Base-by-base conservation (phyloP, 2,797 vertebrate species). In the Salmo trutta region DNA sequence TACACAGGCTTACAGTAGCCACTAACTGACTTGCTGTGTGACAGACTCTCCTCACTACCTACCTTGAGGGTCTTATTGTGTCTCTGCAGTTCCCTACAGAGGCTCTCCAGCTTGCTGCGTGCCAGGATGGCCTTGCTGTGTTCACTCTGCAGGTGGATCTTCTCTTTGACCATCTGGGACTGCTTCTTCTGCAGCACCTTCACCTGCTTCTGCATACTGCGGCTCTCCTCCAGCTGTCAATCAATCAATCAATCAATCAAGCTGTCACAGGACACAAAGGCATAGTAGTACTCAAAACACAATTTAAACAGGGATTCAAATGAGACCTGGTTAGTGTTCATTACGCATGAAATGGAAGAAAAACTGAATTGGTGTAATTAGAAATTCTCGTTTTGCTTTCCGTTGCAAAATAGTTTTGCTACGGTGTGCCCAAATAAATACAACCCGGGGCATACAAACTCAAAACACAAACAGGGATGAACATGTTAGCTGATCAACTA, bases 111-210 rank as follows among this genome's bases (percentile, higher is more conserved):
- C 90, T 99, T 99, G 92, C 97, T 99, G 74, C 98, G 97, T 31
- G 98, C 97, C 88, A 99, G 91, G 87, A 99, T 97, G 81, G 98
- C 97, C 86, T 99, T 99, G 93, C 98, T 99, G 88, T 99, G 97
- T 79, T 99, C 98, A 33, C 97, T 96, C 91, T 99, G 98, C 72
- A 99, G 92, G 77, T 99, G 96, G 80, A 98, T 92, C 88, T 98
- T 99, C 91, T 99, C 98, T 86, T 99, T 99, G 74, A 97, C 94
- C 1, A 99, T 96, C 88, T 98, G 97, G 47, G 96, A 95, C 91
- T 99, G 98, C 85, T 98, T 98, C 93, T 99, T 99, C 93, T 99
- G 97, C 85, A 99, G 89, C 36, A 94, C 92, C 88, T 98, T 99
- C 90, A 99, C 96, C 27, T 98, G 96, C 88, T 97, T 99, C 93